These are phyloP conservation scores for Clarias batrachus DNA, from an alignment of 2,113 vertebrate species.

Conservation along the genomic window DNA sequence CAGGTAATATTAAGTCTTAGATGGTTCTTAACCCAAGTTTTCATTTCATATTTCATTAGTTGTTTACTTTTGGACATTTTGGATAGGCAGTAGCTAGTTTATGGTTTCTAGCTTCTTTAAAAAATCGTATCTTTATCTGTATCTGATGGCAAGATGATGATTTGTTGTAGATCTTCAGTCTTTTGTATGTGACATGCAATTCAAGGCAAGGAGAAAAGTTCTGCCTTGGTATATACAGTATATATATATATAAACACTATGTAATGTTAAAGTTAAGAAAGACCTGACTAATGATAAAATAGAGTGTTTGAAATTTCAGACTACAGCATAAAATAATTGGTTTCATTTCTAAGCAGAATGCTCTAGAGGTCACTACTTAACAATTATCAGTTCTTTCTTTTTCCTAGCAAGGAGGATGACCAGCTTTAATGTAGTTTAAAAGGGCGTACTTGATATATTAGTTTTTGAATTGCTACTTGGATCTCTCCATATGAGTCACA, in stretches of 20 bases:
- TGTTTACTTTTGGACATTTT: too few relatives aligned
- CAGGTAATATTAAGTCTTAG: too few relatives aligned
- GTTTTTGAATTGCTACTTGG: slow-evolving; percentile 15
- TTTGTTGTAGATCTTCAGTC: background rate
- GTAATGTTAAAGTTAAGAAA: slow-evolving; percentile 1
- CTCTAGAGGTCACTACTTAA: slow-evolving; percentile 19
- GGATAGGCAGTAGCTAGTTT: background rate
- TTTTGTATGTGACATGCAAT: background rate
- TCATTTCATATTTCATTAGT: too few relatives aligned
- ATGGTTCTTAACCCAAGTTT: too few relatives aligned
- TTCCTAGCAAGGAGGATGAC: background rate
- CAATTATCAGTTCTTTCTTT: slow-evolving; percentile 2
- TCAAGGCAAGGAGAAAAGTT: background rate
- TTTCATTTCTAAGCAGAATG: slow-evolving; percentile 13
- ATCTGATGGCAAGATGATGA: background rate
- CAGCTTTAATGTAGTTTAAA: slow-evolving; percentile 24
- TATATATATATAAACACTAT: background rate
- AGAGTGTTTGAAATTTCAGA: slow-evolving; percentile 12
- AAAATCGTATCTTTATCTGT: background rate
- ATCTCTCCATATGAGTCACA: background rate
- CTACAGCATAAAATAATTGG: background rate
- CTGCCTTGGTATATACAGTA: background rate
- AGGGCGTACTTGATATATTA: slow-evolving; percentile 17
- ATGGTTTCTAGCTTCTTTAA: background rate
- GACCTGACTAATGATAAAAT: background rate